Evolutionary conservation across 2,888 invertebrate species (phyloP).

Genomic region (Piscicola geometra): DNA sequence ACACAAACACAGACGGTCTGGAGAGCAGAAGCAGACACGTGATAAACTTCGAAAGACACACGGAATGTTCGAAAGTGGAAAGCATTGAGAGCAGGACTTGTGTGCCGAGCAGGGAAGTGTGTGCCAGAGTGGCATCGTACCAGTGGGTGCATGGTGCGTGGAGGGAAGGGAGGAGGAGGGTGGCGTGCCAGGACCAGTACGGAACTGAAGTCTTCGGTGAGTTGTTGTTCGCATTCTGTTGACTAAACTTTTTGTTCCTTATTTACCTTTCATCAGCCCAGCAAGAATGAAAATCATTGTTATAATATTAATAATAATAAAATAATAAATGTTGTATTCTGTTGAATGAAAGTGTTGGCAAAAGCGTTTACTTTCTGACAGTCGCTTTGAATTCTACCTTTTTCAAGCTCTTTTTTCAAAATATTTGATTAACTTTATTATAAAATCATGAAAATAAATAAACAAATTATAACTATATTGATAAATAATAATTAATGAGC

Average conservation of each 20-base stretch:
- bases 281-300: too few relatives aligned
- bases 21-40: background rate
- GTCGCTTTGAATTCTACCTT: too few relatives aligned
- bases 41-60: background rate
- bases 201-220: constrained; percentile 19
- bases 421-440: background rate
- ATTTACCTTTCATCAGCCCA: too few relatives aligned
- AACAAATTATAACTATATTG: background rate
- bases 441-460: background rate
- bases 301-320: too few relatives aligned
- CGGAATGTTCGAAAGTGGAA: background rate
- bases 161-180: background rate
- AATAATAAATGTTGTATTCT: too few relatives aligned
- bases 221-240: background rate
- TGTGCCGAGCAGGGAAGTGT: background rate
- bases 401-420: too few relatives aligned
- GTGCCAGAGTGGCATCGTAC: background rate
- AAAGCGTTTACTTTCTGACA: too few relatives aligned
- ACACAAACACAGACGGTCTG: background rate
- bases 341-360: too few relatives aligned
- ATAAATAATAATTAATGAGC: too few relatives aligned
- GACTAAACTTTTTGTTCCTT: too few relatives aligned
- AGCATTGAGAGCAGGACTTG: background rate
- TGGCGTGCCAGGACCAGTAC: constrained; percentile 19
- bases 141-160: constrained; percentile 9